Base-by-base conservation (phyloP, 2,888 invertebrate species). In the Microctonus brassicae region DNA sequence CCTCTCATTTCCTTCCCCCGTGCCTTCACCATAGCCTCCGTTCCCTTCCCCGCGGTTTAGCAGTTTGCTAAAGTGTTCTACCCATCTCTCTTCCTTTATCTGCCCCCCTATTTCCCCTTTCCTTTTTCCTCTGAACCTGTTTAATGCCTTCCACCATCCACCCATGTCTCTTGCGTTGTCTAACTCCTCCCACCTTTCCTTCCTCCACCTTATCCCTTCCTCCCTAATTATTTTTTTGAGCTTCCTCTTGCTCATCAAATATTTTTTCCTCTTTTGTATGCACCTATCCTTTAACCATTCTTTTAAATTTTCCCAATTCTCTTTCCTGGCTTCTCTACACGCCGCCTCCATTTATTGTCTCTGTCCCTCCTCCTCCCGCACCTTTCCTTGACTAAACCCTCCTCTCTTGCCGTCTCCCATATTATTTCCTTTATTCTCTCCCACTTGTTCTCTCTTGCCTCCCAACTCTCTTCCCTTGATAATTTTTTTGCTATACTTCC, bases 131-230 rank as follows among this genome's bases (percentile, higher is more conserved):
- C 52, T 52, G 9, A 20, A 52, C 20, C 17, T 52, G 9, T 66
- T 34, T 6, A 65, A 34, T 0, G 72, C 68, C 24, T 63, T 55
- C 68, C 68, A 72, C 52, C 69, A 69, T 10, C 34, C 6, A 0
- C 17, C 13, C 10, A 42, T 36, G 11, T 47, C 42, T n/a, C 42
- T 42, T 7, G 67, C 67, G 36, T 67, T 58, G 13, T 34, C 13
- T 11, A 66, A 17, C n/a, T 53, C 55, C 11, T 57, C 39, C 11
- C 33, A 20, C 20, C 22, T 66, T 20, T 36, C 24, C 20, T 52
- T 20, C 20, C 17, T 33, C 57, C 53, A 55, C n/a, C 22, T n/a
- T 11, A 24, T 34, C 9, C 17, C 17, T 13, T 9, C 52, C 13
- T 65, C 34, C 2, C 52, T 53, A 6, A 22, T 34, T 1, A 22